Percentiles rank a stretch among this genome's conserved stretches.
phyloP scores from a whole-genome alignment of 2,797 vertebrate genomes.

The Toxotes lorentzi region DNA sequence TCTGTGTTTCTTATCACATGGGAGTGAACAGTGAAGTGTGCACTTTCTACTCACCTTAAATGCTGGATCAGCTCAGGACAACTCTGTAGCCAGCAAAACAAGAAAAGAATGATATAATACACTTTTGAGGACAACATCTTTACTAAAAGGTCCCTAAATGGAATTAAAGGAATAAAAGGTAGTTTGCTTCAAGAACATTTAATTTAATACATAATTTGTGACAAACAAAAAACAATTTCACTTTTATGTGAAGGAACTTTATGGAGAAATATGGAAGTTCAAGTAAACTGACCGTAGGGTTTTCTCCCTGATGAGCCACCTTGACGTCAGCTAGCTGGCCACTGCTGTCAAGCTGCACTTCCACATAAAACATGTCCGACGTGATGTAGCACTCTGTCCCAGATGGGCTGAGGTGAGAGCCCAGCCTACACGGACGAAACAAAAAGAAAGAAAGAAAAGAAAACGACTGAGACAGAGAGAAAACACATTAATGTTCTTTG shows the following conservation, averaged over 20 bases:
- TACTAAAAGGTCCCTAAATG: background rate
- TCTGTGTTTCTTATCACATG: background rate
- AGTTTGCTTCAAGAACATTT: background rate
- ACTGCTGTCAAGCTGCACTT: slow-evolving; percentile 93
- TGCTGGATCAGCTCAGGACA: slow-evolving; percentile 96
- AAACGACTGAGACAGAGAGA: background rate
- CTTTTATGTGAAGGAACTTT: background rate
- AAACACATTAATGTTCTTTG: background rate
- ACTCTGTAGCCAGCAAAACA: slow-evolving; percentile 83
- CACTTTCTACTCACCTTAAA: slow-evolving; percentile 88
- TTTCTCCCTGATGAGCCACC: slow-evolving; percentile 98
- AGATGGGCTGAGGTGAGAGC: slow-evolving; percentile 95
- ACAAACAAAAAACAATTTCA: background rate
- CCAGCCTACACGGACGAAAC: slow-evolving; percentile 81
- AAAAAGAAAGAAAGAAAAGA: slow-evolving; percentile 7
- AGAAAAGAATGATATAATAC: background rate
- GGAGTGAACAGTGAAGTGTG: background rate
- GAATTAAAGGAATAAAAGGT: background rate
- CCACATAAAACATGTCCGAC: slow-evolving; percentile 98
- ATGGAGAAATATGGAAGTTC: background rate
- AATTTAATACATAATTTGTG: background rate
- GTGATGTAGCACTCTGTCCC: slow-evolving; percentile 99
- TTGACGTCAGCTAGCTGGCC: slow-evolving; percentile 97
- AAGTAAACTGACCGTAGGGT: slow-evolving; percentile 92
- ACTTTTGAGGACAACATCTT: background rate